These are phyloP conservation scores for Helicoverpa assulta DNA, from an alignment of 2,888 invertebrate species.

Conservation along the genomic window DNA sequence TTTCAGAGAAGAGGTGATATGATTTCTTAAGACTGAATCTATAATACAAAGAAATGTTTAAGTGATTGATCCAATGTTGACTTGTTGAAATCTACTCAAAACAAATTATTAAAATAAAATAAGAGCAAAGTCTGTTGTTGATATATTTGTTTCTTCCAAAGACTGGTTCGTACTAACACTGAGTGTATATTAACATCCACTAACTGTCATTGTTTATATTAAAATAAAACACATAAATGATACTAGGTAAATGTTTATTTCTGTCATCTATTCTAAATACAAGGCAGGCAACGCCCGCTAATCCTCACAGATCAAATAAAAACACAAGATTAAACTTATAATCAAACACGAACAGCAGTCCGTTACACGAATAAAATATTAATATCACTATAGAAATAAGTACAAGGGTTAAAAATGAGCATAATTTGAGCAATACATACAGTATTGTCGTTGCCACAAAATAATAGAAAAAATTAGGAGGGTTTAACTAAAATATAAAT, in stretches of 20 bases:
- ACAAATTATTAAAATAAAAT: neutral
- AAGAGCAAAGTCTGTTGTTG: neutral
- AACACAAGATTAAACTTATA: slow-evolving; percentile 65
- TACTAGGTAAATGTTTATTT: slow-evolving; percentile 89
- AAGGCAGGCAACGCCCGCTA: slow-evolving; percentile 76
- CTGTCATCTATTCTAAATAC: slow-evolving; percentile 85
- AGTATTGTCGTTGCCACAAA: slow-evolving; percentile 85
- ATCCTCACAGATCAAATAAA: slow-evolving; percentile 79
- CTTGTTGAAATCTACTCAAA: slow-evolving; percentile 38
- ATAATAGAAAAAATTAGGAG: slow-evolving; percentile 71
- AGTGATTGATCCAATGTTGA: neutral
- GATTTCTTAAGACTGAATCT: slow-evolving; percentile 40
- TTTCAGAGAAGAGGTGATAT: neutral
- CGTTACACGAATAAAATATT: slow-evolving; percentile 69
- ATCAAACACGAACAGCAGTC: slow-evolving; percentile 51
- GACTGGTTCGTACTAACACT: slow-evolving; percentile 6
- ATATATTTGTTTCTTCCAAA: slow-evolving; percentile 5
- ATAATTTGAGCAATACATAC: slow-evolving; percentile 86
- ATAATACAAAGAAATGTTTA: slow-evolving; percentile 2
- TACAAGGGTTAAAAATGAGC: slow-evolving; percentile 81
- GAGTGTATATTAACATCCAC: slow-evolving; percentile 7
- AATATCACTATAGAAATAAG: slow-evolving; percentile 73
- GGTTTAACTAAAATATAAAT: slow-evolving; percentile 71
- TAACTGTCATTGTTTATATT: slow-evolving; percentile 31
- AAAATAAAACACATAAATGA: slow-evolving; percentile 69